Base-by-base conservation (phyloP, 2,888 invertebrate species). In the Omphaloscelis lunosa region DNA sequence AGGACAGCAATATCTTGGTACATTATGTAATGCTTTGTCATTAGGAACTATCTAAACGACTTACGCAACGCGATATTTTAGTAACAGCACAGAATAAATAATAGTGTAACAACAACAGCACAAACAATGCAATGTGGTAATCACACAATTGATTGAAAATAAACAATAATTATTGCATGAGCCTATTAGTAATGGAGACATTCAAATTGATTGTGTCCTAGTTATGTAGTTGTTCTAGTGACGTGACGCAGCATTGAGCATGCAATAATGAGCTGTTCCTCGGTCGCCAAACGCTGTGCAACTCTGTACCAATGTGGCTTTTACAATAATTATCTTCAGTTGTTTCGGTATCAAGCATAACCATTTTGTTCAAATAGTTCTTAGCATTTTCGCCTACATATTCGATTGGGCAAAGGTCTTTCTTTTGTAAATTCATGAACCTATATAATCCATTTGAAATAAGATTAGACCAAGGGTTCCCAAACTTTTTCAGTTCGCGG, bases 71-170 rank as follows among this genome's bases (percentile, higher is more conserved):
- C 15, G 48, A 11, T 7, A 51, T 69, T 69, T 79, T 59, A 41
- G 70, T 41, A 53, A 59, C 12, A 59, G 9, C 23, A 27, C 34
- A 34, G 34, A 34, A 34, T 34, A 34, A 34, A 34, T 34, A 34
- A 34, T 34, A 5, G 34, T 3, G 34, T 34, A 34, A 34, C 12
- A 56, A 7, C 23, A 27, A 56, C 23, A 53, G 2, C 20, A 39
- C 48, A 62, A 75, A 80, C 85, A 83, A 75, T 74, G 29, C 68
- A 27, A 29, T 85, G 59, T 53, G 62, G 39, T 73, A 73, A 78
- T 71, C 56, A 41, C 29, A 17, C 59, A 63, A 78, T 59, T 39
- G 75, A 73, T 65, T 71, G 67, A 58, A 75, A 65, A 68, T 61
- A 73, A 85, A 82, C 85, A 75, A 72, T 72, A 61, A 71, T 79